Evolutionary conservation across 2,113 vertebrate genomes (phyloP), one percentile per base, ranked within the genome.

Genomic region (Tautogolabrus adspersus): DNA sequence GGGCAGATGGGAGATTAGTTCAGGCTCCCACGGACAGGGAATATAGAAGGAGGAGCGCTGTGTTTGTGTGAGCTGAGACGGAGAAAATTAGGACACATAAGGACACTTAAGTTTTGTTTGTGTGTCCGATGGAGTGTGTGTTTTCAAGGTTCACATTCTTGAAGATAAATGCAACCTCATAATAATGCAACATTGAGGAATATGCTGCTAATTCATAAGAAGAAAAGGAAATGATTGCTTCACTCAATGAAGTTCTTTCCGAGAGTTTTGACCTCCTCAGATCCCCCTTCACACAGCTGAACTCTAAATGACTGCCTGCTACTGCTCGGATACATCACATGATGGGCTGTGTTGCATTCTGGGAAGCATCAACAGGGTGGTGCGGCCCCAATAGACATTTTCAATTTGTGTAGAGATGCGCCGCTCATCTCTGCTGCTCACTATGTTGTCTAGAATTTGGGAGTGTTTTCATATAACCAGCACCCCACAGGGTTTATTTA

Each of bases 1-100:
- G 84, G 79, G 73, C 90, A 89, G 66, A 87, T 89, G 88, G 85
- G 83, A 90, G 75, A 90, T 90, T 83, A 87, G 88, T 87, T 90
- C 89, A 87, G 86, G 74, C 94, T 26, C 86, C 89, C 87, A 89
- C 81, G 87, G 85, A 92, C 86, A 51, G 63, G 63, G 69, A 91
- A 73, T 70, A 79, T 74, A 62, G 85, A 63, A 80, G 84, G 75
- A 83, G 75, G 21, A 75, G 83, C 15, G n/a, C 26, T 69, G 67
- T 75, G 72, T 67, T 59, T 79, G 70, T 79, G 44, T 80, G 62
- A 74, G 72, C 49, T 60, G 72, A 85, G 56, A 77, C 38, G 23
- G 66, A 56, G 66, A 62, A 82, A 82, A 77, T 59, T 15, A 59
- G 74, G 60, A 70, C 68, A 55, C 72, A 68, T 71, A 56, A 84